Base-by-base conservation (phyloP, 2,797 vertebrate genomes). In the Gallirallus australis region DNA sequence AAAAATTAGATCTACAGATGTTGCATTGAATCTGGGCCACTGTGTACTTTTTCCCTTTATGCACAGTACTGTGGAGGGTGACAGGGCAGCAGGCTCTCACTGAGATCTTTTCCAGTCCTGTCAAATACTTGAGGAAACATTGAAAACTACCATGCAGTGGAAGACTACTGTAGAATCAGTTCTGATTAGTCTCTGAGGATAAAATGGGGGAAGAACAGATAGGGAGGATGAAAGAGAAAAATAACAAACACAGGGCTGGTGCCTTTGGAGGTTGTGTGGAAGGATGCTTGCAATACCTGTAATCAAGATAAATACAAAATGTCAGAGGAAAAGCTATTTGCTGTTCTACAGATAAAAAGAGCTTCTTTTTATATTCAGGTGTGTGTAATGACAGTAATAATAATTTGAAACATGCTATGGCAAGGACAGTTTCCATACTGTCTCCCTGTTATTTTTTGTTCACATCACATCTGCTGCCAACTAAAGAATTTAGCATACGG, bases 231-330 rank as follows among this genome's bases (percentile, higher is more conserved):
- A 87, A 87, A 92, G 66, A 82, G 69, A 72, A 86, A 91, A 83
- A 69, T 65, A 86, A 64, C 63, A 83, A 91, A 72, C 15, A 48
- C 0, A 0, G 28, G 30, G 20, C 12, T 27, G 39, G 14, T 88
- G 39, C 45, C 30, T 71, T 91, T 94, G 35, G 42, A 79, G 45
- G 39, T 37, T 89, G 4, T 52, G 37, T 56, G 61, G 89, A 81
- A 88, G 35, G 65, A 42, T 68, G 50, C 16, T 61, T 76, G 54
- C 37, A 80, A 82, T n/a, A 31, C 39, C 81, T 68, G 21, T 83
- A 89, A 94, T 94, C 73, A 83, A 72, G 56, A 77, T 88, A 93
- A 95, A 91, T n/a, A 89, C 13, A 71, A 72, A 91, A 93, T 71
- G 40, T 89, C 86, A 87, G 61, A 61, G 61, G 50, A 89, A 96